Base-by-base conservation (phyloP, 2,797 vertebrate genomes). In the Oryzias dopingdopingensis region DNA sequence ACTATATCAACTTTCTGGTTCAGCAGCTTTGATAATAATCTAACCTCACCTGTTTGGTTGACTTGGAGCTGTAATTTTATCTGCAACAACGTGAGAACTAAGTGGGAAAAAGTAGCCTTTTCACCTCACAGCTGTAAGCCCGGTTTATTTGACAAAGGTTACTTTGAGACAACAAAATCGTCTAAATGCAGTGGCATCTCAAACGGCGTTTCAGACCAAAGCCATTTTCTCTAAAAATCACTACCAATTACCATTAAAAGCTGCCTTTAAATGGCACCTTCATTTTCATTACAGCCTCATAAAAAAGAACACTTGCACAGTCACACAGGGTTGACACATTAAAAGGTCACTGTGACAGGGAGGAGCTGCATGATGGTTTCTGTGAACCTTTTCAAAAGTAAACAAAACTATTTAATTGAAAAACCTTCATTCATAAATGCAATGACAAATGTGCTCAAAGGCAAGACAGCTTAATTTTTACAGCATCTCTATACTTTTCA, bases 1-100 rank as follows among this genome's bases (percentile, higher is more conserved):
- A 80, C 76, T 46, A 64, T 43, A 76, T 85, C 71, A 86, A 87
- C 85, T 88, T 90, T 90, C 88, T 89, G 91, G 81, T 91, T 92
- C 89, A 92, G 89, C 87, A 89, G 83, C 85, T 91, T 88, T 89
- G 79, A 90, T 92, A 88, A 92, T 91, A 87, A 91, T 92, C 85
- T 90, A 87, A 91, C 88, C 90, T 90, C 86, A 90, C 88, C 83
- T 85, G 82, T 87, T 90, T 88, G 79, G 75, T 79, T 66, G 77
- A 79, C 80, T 81, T 72, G 70, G 75, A 76, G 74, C 60, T 66
- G 44, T 62, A 68, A 68, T 75, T 86, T 79, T 62, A 76, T 79
- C 78, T 66, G 69, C 17, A 51, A 47, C 60, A 65, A 79, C 56
- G 22, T 57, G 24, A 22, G 20, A 22, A 7, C 61, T 64, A 65